These are phyloP conservation scores for Pocillopora damicornis DNA, from an alignment of 64 coral and sea anemone genomes.

Conservation along the genomic window DNA sequence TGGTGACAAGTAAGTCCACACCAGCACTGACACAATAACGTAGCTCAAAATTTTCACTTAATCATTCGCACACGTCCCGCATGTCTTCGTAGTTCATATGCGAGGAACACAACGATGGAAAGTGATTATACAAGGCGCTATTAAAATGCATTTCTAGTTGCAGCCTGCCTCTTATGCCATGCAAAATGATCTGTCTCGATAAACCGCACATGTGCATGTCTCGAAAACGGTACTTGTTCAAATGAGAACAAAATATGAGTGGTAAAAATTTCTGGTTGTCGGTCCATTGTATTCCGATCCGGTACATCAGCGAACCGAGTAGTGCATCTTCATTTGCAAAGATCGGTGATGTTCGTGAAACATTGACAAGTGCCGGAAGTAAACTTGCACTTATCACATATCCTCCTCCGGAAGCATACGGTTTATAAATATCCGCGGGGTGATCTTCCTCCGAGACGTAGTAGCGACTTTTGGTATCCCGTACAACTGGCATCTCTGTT, in stretches of 20 bases:
- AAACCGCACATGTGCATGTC: slow-evolving; percentile 37
- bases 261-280: slow-evolving; percentile 53
- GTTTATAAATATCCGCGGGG: slow-evolving; percentile 10
- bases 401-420: slow-evolving; percentile 55
- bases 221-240: background rate
- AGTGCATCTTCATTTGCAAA: slow-evolving; percentile 59
- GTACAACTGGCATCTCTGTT: background rate
- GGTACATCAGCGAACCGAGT: slow-evolving; percentile 48
- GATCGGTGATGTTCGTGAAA: slow-evolving; percentile 17
- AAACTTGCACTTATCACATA: slow-evolving; percentile 57
- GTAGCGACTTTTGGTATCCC: slow-evolving; percentile 21
- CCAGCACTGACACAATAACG: no score
- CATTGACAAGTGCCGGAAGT: slow-evolving; percentile 31
- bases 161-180: slow-evolving; percentile 11
- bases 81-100: background rate
- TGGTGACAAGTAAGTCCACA: no score
- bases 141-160: slow-evolving; percentile 60
- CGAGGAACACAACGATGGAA: slow-evolving; percentile 25
- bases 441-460: slow-evolving; percentile 42
- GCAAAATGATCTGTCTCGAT: slow-evolving; percentile 50
- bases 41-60: background rate
- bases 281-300: slow-evolving; percentile 22
- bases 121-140: slow-evolving; percentile 13
- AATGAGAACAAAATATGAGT: background rate
- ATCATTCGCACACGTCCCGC: background rate